These are phyloP conservation scores for Trachelipus rathkii DNA, from an alignment of 1,140 invertebrate species.

Conservation along the genomic window DNA sequence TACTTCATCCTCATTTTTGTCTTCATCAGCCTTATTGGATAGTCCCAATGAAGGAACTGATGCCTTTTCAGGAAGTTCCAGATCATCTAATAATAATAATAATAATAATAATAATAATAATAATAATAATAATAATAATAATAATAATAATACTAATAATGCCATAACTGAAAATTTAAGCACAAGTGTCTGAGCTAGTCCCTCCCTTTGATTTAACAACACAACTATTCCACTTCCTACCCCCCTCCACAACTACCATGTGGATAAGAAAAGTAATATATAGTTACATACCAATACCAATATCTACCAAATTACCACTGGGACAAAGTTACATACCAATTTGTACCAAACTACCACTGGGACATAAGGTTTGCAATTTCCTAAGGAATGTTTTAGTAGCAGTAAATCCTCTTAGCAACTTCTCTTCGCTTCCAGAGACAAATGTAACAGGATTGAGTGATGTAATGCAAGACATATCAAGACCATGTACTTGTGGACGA, in stretches of 20 bases:
- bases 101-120: no score
- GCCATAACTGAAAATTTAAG: no score
- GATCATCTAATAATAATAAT: not conserved
- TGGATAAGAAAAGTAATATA: no score
- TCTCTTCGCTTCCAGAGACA: constrained; percentile 25
- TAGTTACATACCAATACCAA: not conserved
- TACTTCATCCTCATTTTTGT: constrained; percentile 44
- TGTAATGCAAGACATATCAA: constrained; percentile 27
- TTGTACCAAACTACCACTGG: not conserved
- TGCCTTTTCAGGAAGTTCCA: constrained; percentile 64
- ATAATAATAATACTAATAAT: no score
- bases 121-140: no score
- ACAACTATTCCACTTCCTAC: no score
- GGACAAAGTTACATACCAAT: not conserved
- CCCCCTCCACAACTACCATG: no score
- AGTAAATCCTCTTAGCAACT: constrained; percentile 20
- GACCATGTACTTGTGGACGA: constrained; percentile 28
- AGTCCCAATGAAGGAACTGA: constrained; percentile 87
- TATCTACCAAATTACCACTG: not conserved
- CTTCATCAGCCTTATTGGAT: constrained; percentile 70
- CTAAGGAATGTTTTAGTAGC: not conserved
- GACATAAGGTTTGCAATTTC: not conserved
- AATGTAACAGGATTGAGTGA: not conserved
- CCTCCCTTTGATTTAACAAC: no score
- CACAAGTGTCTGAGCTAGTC: no score